Evolutionary conservation across 92 coral and sea anemone species (phyloP), one percentile per base, ranked within the genome.

Genomic region (Phenganax marumi): DNA sequence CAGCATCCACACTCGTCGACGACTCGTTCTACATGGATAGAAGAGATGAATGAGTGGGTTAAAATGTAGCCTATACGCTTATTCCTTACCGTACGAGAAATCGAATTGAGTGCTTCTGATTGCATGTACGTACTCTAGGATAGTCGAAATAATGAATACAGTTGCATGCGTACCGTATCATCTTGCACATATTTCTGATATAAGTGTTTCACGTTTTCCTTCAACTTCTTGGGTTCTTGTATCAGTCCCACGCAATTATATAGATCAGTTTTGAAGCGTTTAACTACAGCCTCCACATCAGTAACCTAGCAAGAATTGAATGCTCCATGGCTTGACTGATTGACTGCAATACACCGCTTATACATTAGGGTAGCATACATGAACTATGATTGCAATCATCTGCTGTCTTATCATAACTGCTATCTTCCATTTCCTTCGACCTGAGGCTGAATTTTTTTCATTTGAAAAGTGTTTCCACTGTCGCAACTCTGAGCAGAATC

Each of bases 141-240:
- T 33, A 33, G 43, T 33, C 43, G 43, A 33, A 33, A 33, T 33
- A 33, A 33, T 2, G 43, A 33, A 33, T 33, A 33, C 43, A 33
- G 43, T 33, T 2, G 43, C 43, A 33, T 33, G 43, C 91, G 24
- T 86, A 92, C 98, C 86, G 98, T 90, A 79, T 95, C 98, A 84
- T 92, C 95, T 72, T 92, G 98, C 17, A 95, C 98, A 70, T 95
- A 95, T 92, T 95, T 95, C 81, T 90, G 90, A 75, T 95, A 90
- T 24, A 95, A 81, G 4, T 89, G 65, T 84, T 95, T 92, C 69
- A 95, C 95, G 66, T 79, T 92, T 70, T 95, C 97, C 66, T 95
- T 95, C 16, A 95, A 89, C 88, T 92, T 92, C 91, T 95, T 95
- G 8, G 98, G 98, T 82, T 95, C 98, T 86, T 95, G 98, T 71